Conservation (phyloP, 2,113 vertebrate species). For the Rhineura floridana region DNA sequence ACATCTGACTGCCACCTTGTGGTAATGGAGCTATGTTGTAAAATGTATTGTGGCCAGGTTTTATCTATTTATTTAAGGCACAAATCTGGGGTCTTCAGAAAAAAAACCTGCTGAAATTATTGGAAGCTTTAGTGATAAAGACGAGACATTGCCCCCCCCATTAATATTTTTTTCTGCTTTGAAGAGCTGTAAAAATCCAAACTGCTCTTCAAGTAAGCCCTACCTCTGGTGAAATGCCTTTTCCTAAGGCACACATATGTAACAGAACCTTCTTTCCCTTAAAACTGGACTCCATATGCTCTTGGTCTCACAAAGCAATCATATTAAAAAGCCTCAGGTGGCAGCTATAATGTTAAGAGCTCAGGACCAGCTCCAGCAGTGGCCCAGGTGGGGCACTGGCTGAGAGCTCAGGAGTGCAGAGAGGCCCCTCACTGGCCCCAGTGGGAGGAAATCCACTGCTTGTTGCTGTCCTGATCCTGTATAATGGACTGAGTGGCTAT, state of each 20-base stretch:
- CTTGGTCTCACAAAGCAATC: no score
- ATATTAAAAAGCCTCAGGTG: neutral
- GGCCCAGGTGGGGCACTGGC: no score
- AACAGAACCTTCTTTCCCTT: neutral
- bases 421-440: no score
- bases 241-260: neutral
- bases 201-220: neutral
- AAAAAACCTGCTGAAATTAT: neutral
- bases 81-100: neutral
- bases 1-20: slow-evolving; percentile 22
- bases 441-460: no score
- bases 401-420: no score
- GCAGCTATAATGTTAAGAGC: neutral
- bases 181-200: neutral
- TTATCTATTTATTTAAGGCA: neutral
- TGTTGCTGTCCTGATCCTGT: no score
- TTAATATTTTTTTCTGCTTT: neutral
- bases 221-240: neutral
- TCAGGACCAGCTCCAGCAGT: no score
- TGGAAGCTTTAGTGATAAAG: neutral
- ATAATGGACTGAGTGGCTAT: no score
- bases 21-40: neutral
- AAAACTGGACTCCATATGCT: neutral
- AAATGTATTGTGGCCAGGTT: neutral
- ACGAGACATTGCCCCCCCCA: neutral